Evolutionary conservation across 2,888 invertebrate species (phyloP).

Genomic region (Ormia ochracea): DNA sequence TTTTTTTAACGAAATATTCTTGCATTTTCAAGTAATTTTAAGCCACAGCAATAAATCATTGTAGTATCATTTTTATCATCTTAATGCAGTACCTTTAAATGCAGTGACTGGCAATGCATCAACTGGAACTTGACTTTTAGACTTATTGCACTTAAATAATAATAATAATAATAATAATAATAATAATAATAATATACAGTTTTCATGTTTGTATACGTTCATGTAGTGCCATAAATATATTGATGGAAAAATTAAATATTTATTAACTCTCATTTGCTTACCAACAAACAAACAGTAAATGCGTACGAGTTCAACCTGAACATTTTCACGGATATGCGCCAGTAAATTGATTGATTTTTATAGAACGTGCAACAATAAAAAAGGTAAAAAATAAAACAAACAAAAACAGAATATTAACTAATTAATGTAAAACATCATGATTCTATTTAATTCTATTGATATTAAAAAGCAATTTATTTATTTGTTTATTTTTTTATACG

Average conservation of each 20-base stretch:
- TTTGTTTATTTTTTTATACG: conserved; percentile 6
- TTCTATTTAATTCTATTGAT: conserved; percentile 30
- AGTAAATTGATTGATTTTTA: conserved; percentile 1
- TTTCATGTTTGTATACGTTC: too few relatives aligned
- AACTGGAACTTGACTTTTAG: too few relatives aligned
- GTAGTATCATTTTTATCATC: too few relatives aligned
- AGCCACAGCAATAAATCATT: too few relatives aligned
- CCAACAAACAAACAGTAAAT: neutral
- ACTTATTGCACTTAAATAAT: too few relatives aligned
- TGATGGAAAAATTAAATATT: neutral
- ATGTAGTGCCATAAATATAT: neutral
- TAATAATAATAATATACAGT: too few relatives aligned
- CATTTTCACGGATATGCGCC: neutral
- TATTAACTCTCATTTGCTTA: neutral
- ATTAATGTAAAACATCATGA: conserved; percentile 27
- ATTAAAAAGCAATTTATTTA: conserved; percentile 4
- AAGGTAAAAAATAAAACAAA: neutral
- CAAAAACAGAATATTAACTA: neutral
- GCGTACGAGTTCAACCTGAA: neutral
- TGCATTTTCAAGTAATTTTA: too few relatives aligned
- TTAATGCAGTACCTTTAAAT: too few relatives aligned
- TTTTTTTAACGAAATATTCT: too few relatives aligned
- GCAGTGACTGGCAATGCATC: too few relatives aligned
- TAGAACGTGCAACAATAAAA: too few relatives aligned
- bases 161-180: too few relatives aligned